Evolutionary conservation across 2,113 vertebrate genomes (phyloP).

Genomic region (Phaethon lepturus): DNA sequence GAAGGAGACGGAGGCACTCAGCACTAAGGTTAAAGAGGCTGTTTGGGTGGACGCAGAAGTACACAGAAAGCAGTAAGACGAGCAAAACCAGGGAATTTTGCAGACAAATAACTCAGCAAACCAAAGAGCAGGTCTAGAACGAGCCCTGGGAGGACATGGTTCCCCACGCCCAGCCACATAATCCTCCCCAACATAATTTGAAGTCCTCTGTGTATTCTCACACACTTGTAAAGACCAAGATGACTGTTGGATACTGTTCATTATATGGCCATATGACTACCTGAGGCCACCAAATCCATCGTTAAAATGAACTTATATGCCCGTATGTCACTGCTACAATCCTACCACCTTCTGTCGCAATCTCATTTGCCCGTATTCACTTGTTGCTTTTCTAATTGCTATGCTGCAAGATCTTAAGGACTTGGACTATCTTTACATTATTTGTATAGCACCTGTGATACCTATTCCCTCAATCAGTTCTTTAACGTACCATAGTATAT

Average conservation of each 20-base stretch:
- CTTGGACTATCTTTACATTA: background rate
- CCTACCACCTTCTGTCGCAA: background rate
- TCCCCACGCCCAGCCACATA: background rate
- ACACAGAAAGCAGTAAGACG: background rate
- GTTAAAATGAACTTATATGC: background rate
- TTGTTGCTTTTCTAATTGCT: background rate
- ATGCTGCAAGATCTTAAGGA: background rate
- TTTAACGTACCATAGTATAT: background rate
- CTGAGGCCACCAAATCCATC: background rate
- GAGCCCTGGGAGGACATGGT: background rate
- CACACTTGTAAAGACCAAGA: background rate
- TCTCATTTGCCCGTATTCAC: background rate
- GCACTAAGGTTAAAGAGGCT: background rate
- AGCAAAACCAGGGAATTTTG: background rate
- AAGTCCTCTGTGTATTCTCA: background rate
- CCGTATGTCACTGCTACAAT: background rate
- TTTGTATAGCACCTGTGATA: background rate
- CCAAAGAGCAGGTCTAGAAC: background rate
- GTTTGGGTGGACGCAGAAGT: background rate
- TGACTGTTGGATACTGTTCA: rapidly evolving
- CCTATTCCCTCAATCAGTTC: background rate
- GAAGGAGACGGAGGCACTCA: background rate
- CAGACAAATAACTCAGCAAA: background rate
- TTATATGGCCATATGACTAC: too few species aligned
- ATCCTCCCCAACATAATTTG: background rate